Conservation (phyloP, 1,140 invertebrate genomes). For the Berghia stephanieae region DNA sequence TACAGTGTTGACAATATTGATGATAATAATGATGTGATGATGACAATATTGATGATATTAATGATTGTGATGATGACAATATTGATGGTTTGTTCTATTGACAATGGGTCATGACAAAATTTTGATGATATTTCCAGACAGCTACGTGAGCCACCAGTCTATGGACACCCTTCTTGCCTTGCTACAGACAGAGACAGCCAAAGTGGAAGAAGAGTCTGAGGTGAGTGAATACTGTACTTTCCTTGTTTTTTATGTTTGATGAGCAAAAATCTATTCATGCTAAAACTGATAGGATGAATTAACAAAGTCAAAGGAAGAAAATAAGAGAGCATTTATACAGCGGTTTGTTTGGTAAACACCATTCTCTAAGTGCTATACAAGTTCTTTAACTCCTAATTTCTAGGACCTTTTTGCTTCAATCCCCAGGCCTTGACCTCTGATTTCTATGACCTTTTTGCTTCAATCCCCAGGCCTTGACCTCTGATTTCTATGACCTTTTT, state of each 20-base stretch:
- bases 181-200: constrained; percentile 83
- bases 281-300: neutral
- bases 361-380: neutral
- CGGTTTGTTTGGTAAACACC: neutral
- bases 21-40: too few species aligned
- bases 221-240: constrained; percentile 52
- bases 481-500: constrained; percentile 76
- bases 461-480: constrained; percentile 69
- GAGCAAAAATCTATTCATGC: neutral
- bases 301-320: neutral
- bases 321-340: neutral
- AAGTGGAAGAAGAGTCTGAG: constrained; percentile 89
- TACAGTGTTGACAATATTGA: too few species aligned
- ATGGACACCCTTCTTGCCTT: constrained; percentile 84
- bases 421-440: too few species aligned
- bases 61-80: too few species aligned
- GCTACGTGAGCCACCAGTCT: constrained; percentile 72
- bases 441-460: constrained; percentile 9
- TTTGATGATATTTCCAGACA: too few species aligned
- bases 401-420: constrained; percentile 11
- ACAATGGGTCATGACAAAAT: too few species aligned
- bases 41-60: too few species aligned
- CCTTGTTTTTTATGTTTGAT: too few species aligned
- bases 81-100: too few species aligned
- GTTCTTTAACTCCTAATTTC: too few species aligned